Evolutionary conservation across 1,140 invertebrate species (phyloP), one percentile per base, ranked within the genome.

Genomic region (Aleiodes sp.): DNA sequence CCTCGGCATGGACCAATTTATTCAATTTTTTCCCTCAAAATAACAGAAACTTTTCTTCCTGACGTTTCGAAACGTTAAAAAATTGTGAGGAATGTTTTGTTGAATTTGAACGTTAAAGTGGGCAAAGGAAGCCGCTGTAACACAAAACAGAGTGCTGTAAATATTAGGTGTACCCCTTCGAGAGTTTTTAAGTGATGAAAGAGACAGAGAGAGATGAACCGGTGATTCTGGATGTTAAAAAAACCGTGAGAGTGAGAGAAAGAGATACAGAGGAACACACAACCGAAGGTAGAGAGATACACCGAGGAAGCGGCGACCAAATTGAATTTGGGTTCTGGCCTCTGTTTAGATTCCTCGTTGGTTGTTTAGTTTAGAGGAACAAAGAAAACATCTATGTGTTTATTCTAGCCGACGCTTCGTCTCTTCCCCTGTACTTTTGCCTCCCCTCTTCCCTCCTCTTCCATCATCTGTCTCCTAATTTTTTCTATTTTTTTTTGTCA

Each of bases 381-480:
- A 88, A 88, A 88, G 87, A 88, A 88, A 88, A 88, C 87, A 88
- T 86, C 86, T 84, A 86, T 86, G 87, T 88, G 87, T 88, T 88
- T 88, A 88, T 88, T 88, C 85, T 88, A 87, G 86, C 86, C 86
- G 82, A 86, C 83, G 85, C 82, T 85, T 85, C 76, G 71, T 68
- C 66, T 69, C 71, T 31, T 65, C 72, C 56, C 2, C 43, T 68
- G 16, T 52, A 3, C 62, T 61, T 61, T 64, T 31, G 62, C 68
- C 69, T 70, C 72, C 67, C 70, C 56, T 73, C 33, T 66, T 21
- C 52, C 69, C 56, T 68, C 65, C 43, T 62, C 21, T 60, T 56
- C 43, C 68, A 31, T 68, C 66, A 65, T 59, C 41, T 59, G 14
- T 39, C 19, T 37, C 0, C 46, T 69, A 59, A 57, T 10, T 68